phyloP scores from a whole-genome alignment of 1,140 invertebrate species.

The Brachionus asplanchnoidis region DNA sequence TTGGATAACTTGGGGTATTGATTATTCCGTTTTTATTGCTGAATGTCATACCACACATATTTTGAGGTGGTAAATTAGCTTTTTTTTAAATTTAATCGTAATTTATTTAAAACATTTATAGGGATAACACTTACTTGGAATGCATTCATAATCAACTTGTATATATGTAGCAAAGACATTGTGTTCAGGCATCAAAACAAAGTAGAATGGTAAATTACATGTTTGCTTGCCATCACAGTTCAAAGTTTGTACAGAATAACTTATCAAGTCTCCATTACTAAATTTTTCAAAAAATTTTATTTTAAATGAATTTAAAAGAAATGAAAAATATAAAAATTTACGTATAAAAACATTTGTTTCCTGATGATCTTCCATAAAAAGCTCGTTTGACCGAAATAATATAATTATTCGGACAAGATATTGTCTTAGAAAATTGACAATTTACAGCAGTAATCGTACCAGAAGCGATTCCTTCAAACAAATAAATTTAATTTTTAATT shows the following conservation, averaged over 20 bases:
- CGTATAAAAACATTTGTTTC: constrained; percentile 38
- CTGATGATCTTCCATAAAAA: constrained; percentile 8
- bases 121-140: background rate
- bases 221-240: constrained; percentile 18
- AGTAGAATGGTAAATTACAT: background rate
- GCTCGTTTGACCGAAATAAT: constrained; percentile 3
- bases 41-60: constrained; percentile 31
- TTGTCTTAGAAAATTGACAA: background rate
- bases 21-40: constrained; percentile 25
- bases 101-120: too few relatives aligned
- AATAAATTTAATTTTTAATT: background rate
- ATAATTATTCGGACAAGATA: constrained; percentile 34
- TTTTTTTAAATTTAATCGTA: background rate
- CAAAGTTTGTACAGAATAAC: background rate
- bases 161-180: background rate
- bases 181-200: background rate
- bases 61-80: background rate
- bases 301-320: background rate
- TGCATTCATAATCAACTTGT: constrained; percentile 37
- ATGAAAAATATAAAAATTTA: background rate
- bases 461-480: background rate
- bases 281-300: too few relatives aligned
- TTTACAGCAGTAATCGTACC: background rate
- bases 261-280: constrained; percentile 5
- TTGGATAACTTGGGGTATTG: constrained; percentile 10